Evolutionary conservation across 2,113 vertebrate species (phyloP).

Genomic region (Plecotus auritus): DNA sequence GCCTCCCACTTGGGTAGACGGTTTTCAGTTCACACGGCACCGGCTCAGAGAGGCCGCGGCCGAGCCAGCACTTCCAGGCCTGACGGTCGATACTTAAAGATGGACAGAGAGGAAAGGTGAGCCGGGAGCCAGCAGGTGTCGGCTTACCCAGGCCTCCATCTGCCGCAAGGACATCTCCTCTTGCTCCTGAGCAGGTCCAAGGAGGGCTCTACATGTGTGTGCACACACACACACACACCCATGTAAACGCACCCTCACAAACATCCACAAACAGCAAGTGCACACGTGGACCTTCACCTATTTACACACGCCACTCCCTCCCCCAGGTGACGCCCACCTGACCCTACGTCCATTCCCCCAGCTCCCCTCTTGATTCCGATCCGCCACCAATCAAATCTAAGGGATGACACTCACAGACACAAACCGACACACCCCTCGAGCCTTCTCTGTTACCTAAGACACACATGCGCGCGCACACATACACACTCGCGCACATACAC

Average conservation of each 20-base stretch:
- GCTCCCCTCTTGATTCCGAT: neutral
- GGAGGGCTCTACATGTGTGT: too few relatives aligned
- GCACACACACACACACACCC: too few relatives aligned
- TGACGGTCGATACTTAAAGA: neutral
- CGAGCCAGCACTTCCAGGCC: neutral
- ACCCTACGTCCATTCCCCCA: neutral
- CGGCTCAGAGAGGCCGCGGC: neutral
- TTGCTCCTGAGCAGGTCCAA: neutral
- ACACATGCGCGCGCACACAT: rapidly evolving
- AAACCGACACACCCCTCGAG: rapidly evolving
- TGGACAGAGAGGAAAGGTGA: neutral
- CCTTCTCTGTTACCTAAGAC: neutral
- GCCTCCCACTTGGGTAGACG: neutral
- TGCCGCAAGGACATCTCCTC: rapidly evolving
- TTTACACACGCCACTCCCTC: rapidly evolving
- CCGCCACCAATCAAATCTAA: neutral
- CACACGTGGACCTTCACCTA: neutral
- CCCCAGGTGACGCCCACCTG: neutral
- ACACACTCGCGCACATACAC: rapidly evolving
- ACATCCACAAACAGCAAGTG: too few relatives aligned
- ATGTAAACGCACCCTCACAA: too few relatives aligned
- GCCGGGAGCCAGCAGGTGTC: neutral
- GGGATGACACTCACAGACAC: neutral
- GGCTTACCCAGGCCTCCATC: neutral
- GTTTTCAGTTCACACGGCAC: neutral